Percentiles rank a stretch among this genome's conserved stretches.
Conservation (phyloP, 92 coral and sea anemone species). For the Parazoanthus swiftii region DNA sequence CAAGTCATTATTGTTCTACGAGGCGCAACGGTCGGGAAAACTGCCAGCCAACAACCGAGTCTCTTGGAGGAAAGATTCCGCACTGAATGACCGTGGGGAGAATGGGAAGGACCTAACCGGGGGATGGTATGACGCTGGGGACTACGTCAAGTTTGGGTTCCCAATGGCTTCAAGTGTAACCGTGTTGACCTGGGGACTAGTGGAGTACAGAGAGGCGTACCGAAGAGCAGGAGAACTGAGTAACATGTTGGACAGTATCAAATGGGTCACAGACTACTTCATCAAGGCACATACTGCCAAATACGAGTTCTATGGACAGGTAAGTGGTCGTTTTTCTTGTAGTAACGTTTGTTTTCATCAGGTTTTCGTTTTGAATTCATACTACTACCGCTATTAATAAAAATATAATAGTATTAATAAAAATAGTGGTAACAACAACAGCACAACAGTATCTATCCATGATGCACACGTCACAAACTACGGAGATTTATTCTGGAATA, state of each 20-base stretch:
- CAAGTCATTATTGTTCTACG: constrained; percentile 89
- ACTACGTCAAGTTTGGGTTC: constrained; percentile 91
- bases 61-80: constrained; percentile 91
- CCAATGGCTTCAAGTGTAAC: constrained; percentile 94
- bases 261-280: constrained; percentile 93
- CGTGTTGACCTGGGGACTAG: constrained; percentile 85
- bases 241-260: constrained; percentile 68
- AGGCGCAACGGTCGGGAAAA: constrained; percentile 93
- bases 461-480: too few relatives aligned
- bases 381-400: too few relatives aligned
- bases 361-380: too few relatives aligned
- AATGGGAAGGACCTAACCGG: constrained; percentile 86
- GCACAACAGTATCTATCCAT: too few relatives aligned
- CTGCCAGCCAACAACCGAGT: constrained; percentile 83
- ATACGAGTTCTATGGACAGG: constrained; percentile 89
- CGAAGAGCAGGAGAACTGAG: constrained; percentile 73
- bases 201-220: constrained; percentile 78
- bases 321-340: neutral
- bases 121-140: constrained; percentile 97
- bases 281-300: constrained; percentile 83
- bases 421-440: too few relatives aligned
- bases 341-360: too few relatives aligned
- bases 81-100: constrained; percentile 63
- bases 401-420: too few relatives aligned
- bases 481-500: too few relatives aligned